Evolutionary conservation across 2,888 invertebrate species (phyloP), one percentile per base, ranked within the genome.

Genomic region (Sesamia inferens): DNA sequence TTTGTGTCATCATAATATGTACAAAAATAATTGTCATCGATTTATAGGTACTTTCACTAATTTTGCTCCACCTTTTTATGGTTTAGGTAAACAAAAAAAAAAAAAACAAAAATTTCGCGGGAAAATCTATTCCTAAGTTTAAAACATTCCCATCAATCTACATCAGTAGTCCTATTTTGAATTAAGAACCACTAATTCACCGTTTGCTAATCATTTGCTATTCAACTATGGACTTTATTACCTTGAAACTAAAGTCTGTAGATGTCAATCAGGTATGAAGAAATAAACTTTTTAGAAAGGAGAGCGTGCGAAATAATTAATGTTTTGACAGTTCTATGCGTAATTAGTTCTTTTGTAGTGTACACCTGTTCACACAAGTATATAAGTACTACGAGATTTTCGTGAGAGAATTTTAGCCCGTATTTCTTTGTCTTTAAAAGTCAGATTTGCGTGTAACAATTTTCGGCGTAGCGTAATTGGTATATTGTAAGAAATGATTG

Each of bases 241-340:
- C 42, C 22, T 58, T 65, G 19, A 44, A 31, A 22, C 73, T 81
- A 71, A 79, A 62, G 74, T 74, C 24, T 42, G 42, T 10, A 48
- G 24, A 58, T 19, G 8, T 65, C 11, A 57, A 66, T 63, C 11
- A 57, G 16, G 24, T n/a, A 39, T 55, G 48, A 31, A 71, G 59
- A 55, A 71, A 68, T 70, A 51, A 59, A 57, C 44, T 62, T 84
- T 86, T 85, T 88, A 81, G 85, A 92, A 93, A 91, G 86, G 88
- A 89, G 90, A 92, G 83, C 93, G 92, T 93, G 93, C 81, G 92
- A 93, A 92, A 90, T 91, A 90, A 92, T 91, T 89, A 90, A 81
- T 88, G 79, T 91, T 92, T 93, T 90, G 92, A 91, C 92, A 91
- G 85, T 89, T 87, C 84, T 77, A 85, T 84, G 87, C 81, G 85